Conservation (phyloP, 2,113 vertebrate genomes). For the Ceyx margarethae region DNA sequence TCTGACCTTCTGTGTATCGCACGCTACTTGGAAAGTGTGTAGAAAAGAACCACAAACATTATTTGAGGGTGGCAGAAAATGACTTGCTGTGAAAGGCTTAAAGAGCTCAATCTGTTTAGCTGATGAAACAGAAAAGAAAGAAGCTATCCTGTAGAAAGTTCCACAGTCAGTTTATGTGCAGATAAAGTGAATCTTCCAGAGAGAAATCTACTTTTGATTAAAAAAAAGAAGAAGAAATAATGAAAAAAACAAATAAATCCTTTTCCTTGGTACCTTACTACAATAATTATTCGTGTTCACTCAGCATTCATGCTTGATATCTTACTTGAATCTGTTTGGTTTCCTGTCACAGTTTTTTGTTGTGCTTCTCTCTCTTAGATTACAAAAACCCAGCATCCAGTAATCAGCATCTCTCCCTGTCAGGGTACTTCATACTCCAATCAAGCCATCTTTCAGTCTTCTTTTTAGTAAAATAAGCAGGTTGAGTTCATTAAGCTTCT, state of each 20-base stretch:
- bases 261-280: background rate
- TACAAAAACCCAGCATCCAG: background rate
- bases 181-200: background rate
- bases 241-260: background rate
- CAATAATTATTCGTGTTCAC: background rate
- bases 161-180: background rate
- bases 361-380: background rate
- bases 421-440: background rate
- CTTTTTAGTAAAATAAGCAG: background rate
- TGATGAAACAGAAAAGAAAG: conserved; percentile 14
- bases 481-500: background rate
- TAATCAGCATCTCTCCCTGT: background rate
- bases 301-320: background rate
- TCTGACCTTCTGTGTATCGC: conserved; percentile 33
- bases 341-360: background rate
- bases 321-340: background rate
- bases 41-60: conserved; percentile 44
- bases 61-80: conserved; percentile 54
- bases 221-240: background rate
- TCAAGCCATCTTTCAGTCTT: background rate
- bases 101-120: conserved; percentile 30
- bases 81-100: conserved; percentile 17
- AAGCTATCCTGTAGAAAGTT: background rate
- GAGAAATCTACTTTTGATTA: background rate
- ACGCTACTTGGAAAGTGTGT: conserved; percentile 20